Evolutionary conservation across 2,113 vertebrate genomes (phyloP).

Genomic region (Saiga tatarica): DNA sequence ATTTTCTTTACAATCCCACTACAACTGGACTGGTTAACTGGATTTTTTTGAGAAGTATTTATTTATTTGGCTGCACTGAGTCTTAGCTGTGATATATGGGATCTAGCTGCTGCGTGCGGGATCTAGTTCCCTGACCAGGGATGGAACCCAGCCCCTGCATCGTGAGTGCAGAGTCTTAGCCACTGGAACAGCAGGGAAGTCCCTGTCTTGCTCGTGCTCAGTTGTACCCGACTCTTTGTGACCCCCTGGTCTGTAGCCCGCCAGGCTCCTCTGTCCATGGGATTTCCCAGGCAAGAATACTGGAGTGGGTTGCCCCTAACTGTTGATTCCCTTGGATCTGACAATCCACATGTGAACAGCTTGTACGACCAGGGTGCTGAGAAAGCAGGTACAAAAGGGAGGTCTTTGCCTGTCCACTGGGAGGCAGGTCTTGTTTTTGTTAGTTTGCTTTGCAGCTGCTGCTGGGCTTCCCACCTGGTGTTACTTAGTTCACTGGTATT

Average conservation of each 20-base stretch:
- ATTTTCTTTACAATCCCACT: not conserved
- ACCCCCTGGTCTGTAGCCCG: not conserved
- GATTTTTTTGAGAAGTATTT: not conserved
- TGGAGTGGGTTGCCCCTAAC: not conserved
- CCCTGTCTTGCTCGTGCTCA: not conserved
- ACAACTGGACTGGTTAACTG: not conserved
- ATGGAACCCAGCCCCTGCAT: not conserved
- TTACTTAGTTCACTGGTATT: not conserved
- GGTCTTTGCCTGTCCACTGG: not conserved
- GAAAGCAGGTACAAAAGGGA: not conserved
- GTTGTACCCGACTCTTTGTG: rapidly evolving
- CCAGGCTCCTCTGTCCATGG: not conserved
- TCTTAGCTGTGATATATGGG: not conserved
- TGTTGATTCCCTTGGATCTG: not conserved
- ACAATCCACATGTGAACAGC: not conserved
- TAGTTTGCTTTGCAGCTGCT: not conserved
- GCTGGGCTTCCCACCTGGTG: not conserved
- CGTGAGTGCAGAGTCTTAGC: not conserved
- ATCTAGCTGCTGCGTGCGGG: not conserved
- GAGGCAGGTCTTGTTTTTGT: not conserved
- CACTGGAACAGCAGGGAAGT: not conserved
- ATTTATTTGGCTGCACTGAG: not conserved
- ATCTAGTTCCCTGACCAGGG: not conserved
- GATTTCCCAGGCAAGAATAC: not conserved
- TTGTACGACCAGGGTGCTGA: not conserved